Evolutionary conservation across 2,888 invertebrate genomes (phyloP).

Genomic region (Polydrusus cervinus): DNA sequence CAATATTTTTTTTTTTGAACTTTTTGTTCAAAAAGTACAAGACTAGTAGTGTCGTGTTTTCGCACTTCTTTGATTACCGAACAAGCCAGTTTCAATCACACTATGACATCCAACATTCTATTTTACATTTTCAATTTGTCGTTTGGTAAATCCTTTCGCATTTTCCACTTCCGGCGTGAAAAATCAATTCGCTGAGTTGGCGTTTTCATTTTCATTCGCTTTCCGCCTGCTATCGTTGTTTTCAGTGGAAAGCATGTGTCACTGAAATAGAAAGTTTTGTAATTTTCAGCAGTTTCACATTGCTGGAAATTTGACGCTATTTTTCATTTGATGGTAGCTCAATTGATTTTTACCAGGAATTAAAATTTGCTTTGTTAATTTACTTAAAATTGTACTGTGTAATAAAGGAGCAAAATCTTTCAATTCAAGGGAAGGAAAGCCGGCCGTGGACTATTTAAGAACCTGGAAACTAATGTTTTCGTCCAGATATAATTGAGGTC

Average conservation of each 20-base stretch:
- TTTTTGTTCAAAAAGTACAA: not conserved
- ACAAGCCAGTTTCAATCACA: slow-evolving; percentile 29
- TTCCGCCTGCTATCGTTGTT: slow-evolving; percentile 44
- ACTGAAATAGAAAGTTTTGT: slow-evolving; percentile 35
- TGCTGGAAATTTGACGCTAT: slow-evolving; percentile 37
- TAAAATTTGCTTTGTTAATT: not conserved
- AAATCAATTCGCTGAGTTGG: slow-evolving; percentile 49
- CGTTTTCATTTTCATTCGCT: slow-evolving; percentile 47
- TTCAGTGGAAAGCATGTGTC: slow-evolving; percentile 33
- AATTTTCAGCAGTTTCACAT: slow-evolving; percentile 16
- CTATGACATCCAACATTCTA: slow-evolving; percentile 34
- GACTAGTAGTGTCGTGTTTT: not conserved
- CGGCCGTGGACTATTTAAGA: no score
- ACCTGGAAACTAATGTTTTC: no score
- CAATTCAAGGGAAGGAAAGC: no score
- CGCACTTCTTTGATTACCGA: not conserved
- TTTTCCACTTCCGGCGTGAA: slow-evolving; percentile 36
- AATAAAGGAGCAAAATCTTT: no score
- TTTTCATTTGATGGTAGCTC: slow-evolving; percentile 42
- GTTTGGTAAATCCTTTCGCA: slow-evolving; percentile 40
- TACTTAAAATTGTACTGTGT: not conserved
- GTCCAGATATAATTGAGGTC: no score
- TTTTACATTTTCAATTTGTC: slow-evolving; percentile 44
- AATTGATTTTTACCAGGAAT: slow-evolving; percentile 20
- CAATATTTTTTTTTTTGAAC: not conserved